phyloP scores from a whole-genome alignment of 1,140 invertebrate species.

The Linepithema humile region DNA sequence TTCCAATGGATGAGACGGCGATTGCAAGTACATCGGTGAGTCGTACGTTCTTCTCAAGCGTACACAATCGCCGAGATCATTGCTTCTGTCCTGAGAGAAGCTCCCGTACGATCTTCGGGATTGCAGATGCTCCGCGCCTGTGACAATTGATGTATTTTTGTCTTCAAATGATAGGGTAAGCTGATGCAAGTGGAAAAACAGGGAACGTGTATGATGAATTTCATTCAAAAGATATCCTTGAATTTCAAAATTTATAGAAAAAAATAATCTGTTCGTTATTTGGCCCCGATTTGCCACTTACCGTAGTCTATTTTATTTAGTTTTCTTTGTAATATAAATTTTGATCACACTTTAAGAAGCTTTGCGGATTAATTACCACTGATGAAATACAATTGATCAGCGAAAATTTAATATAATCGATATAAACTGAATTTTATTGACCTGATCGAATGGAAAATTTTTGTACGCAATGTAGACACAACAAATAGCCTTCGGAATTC shows the following conservation, averaged over 20 bases:
- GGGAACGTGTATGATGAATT: too few relatives aligned
- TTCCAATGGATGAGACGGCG: background rate
- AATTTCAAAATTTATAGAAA: too few relatives aligned
- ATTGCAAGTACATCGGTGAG: background rate
- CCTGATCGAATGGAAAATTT: conserved; percentile 74
- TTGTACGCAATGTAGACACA: conserved; percentile 77
- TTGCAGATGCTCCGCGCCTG: background rate
- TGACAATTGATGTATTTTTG: background rate
- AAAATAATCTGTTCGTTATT: too few relatives aligned
- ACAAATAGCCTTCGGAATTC: conserved; percentile 67
- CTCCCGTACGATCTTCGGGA: conserved; percentile 15
- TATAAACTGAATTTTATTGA: conserved; percentile 60
- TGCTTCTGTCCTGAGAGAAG: background rate
- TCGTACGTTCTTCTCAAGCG: background rate
- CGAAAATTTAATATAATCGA: too few relatives aligned
- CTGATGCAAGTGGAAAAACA: too few relatives aligned
- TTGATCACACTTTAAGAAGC: too few relatives aligned
- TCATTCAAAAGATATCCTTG: too few relatives aligned
- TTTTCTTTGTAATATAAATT: too few relatives aligned
- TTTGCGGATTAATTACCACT: too few relatives aligned
- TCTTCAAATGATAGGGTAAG: background rate
- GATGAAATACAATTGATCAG: too few relatives aligned
- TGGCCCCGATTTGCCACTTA: too few relatives aligned
- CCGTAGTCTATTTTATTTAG: too few relatives aligned
- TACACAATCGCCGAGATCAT: background rate